phyloP scores from a whole-genome alignment of 2,797 vertebrate genomes.

The Stomatorhinus walkeri region DNA sequence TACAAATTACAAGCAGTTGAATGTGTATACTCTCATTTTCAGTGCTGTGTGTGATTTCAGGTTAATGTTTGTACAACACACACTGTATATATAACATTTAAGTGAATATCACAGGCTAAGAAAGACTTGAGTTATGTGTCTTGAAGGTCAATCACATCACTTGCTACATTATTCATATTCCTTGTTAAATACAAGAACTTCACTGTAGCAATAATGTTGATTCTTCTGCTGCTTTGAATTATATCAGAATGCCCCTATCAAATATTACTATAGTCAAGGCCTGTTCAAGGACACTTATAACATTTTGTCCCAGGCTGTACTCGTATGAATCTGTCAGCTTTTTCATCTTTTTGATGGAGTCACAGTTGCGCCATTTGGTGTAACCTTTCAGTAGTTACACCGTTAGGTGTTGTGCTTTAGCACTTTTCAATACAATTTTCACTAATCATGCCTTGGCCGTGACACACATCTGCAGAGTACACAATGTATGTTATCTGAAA shows the following conservation, averaged over 20 bases:
- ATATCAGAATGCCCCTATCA: slow-evolving; percentile 10
- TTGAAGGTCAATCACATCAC: neutral
- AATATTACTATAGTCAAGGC: slow-evolving; percentile 19
- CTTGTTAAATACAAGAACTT: slow-evolving; percentile 1
- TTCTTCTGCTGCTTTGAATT: neutral
- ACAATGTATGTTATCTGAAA: neutral
- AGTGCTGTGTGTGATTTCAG: neutral
- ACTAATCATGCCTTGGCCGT: neutral
- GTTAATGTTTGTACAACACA: neutral
- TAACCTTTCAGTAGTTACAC: neutral
- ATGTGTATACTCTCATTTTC: neutral
- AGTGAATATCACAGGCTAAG: slow-evolving; percentile 1
- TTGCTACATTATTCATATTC: slow-evolving; percentile 8
- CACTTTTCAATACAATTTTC: neutral
- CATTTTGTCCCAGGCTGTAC: slow-evolving; percentile 5
- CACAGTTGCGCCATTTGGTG: neutral
- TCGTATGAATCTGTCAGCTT: neutral
- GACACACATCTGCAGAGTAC: neutral
- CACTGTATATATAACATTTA: neutral
- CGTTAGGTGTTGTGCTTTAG: neutral
- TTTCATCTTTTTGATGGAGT: neutral
- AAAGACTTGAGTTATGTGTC: neutral
- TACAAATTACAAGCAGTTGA: neutral
- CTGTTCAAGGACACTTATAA: slow-evolving; percentile 16
- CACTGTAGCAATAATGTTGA: slow-evolving; percentile 15